Evolutionary conservation across 2,888 invertebrate species (phyloP).

Genomic region (Aphodius sticticus): DNA sequence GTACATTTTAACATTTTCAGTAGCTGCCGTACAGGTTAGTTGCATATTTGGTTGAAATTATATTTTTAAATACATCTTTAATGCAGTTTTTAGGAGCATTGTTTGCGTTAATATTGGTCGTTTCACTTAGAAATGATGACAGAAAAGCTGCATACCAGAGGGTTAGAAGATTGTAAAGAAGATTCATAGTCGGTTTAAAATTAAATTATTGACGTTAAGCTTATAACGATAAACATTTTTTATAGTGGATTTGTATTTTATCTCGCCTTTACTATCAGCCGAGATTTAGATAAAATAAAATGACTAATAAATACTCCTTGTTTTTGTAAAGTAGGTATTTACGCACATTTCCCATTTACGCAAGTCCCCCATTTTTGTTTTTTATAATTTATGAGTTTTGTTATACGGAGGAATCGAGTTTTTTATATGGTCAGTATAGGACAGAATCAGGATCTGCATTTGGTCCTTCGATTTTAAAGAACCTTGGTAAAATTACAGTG

Average conservation of each 20-base stretch:
- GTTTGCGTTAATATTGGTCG: conserved; percentile 85
- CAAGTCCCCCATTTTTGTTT: too few relatives aligned
- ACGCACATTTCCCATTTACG: too few relatives aligned
- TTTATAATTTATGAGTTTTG: too few relatives aligned
- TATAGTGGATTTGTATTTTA: background rate
- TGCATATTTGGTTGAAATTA: conserved; percentile 11
- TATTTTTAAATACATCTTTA: conserved; percentile 34
- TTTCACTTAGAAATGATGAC: conserved; percentile 65
- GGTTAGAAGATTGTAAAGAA: background rate
- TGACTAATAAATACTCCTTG: background rate
- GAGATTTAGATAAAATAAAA: background rate
- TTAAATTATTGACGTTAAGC: background rate
- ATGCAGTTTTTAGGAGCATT: conserved; percentile 81
- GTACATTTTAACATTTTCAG: conserved; percentile 30
- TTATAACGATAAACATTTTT: background rate
- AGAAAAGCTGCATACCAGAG: conserved; percentile 25
- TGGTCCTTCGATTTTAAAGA: too few relatives aligned
- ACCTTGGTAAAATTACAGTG: too few relatives aligned
- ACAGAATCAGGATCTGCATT: too few relatives aligned
- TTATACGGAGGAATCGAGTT: too few relatives aligned
- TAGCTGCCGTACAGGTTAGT: conserved; percentile 24
- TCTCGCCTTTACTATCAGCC: background rate
- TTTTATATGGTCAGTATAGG: too few relatives aligned
- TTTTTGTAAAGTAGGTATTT: background rate
- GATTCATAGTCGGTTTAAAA: background rate